Base-by-base conservation (phyloP, 2,888 invertebrate species). In the Leptothorax acervorum region DNA sequence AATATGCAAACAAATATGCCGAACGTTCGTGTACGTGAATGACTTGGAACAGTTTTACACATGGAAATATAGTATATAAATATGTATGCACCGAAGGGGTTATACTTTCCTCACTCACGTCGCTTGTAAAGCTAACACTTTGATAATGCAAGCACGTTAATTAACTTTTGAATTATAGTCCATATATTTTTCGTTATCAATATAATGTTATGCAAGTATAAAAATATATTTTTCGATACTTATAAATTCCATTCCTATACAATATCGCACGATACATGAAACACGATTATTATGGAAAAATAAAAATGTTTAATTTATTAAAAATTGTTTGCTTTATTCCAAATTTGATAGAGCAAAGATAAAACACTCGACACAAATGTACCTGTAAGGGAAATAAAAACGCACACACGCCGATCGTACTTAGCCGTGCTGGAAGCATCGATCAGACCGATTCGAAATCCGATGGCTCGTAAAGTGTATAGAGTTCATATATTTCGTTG, bases 401-500 rank as follows among this genome's bases (percentile, higher is more conserved):
- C 39, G 35, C 65, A 6, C 11, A 18, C 88, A 88, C 82, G 88
- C 89, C 90, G 89, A 85, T 87, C 75, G 75, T 86, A 88, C 83
- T 92, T 91, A 90, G 87, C 85, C 82, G 83, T 79, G 81, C 31
- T 83, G 85, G 85, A 86, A 85, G 85, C 81, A 85, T 75, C 86
- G 88, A 90, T 87, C 89, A 83, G 87, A 90, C 87, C 86, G 90
- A 90, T 90, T 88, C 86, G 83, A 89, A 73, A 68, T 88, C 75
- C 84, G 62, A 66, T 81, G 63, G 78, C 79, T 81, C 81, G 55
- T 60, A 70, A 73, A 66, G 66, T 76, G 85, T 85, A 88, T 65
- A 73, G 81, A 89, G 89, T 92, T 90, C 90, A 90, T 92, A 92
- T 90, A 92, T 92, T 87, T 90, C 84, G 82, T 78, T 71, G 81